Base-by-base conservation (phyloP, 2,797 vertebrate species). In the Holocentrus rufus region DNA sequence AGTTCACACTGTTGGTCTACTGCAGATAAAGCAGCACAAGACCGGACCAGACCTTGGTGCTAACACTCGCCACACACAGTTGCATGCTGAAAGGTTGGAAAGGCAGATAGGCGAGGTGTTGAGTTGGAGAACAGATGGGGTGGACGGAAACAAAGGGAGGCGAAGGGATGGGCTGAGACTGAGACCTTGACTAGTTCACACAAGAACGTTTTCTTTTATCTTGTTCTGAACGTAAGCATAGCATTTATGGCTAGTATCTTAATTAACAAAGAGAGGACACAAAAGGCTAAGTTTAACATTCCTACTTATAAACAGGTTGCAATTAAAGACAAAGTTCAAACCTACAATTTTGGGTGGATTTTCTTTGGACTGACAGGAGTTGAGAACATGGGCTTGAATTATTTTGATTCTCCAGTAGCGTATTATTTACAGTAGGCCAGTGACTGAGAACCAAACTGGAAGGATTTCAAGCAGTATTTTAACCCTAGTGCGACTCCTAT, bases 21-120 rank as follows among this genome's bases (percentile, higher is more conserved):
- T 49, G 23, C 36, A 65, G 62, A 82, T 72, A 77, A 65, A 69
- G 58, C 54, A 60, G 59, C 62, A 47, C 50, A 47, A 55, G 46
- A 55, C 66, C 69, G 50, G 50, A 73, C 20, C 64, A 36, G 56
- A 72, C 49, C 52, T 44, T 44, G 39, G 39, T 3, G 14, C 39
- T 53, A 72, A 34, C 59, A 50, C 52, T 31, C 63, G 34, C 22
- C 65, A 46, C 52, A 18, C 39, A 30, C 18, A 50, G 62, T 39
- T 25, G 58, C 11, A 63, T 59, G 70, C 52, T 22, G 27, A 56
- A 34, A 47, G 31, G 34, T 5, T 5, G 10, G 23, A 42, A 59
- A 67, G 44, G 10, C 70, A 14, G 39, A 14, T 44, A 44, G 39
- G 39, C 3, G 39, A 44, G 11, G 39, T 14, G 39, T 14, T 44